A percentile compares a stretch with the other conserved stretches of the same genome.
These are phyloP conservation scores for Syritta pipiens DNA, from an alignment of 2,888 invertebrate genomes.

Conservation along the genomic window DNA sequence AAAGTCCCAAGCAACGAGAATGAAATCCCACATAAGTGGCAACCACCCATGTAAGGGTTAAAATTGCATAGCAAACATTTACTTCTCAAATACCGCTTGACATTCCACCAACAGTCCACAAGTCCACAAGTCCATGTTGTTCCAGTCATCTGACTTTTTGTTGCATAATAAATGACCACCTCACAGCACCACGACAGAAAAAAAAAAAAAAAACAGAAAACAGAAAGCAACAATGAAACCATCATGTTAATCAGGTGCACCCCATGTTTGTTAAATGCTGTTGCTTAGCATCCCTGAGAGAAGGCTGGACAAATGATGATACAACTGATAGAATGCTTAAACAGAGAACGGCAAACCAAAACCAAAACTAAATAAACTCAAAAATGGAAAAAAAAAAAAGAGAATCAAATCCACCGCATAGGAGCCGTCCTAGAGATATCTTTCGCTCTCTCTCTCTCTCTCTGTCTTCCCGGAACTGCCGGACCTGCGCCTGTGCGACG, in stretches of 20 bases:
- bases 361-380: too few relatives aligned
- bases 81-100: conserved; percentile 47
- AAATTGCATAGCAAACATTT: conserved; percentile 61
- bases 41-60: conserved; percentile 65
- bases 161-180: conserved; percentile 65
- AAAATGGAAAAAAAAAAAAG: conserved; percentile 17
- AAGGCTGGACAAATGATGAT: conserved; percentile 63
- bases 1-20: too few relatives aligned
- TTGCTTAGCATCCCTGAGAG: conserved; percentile 19
- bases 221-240: conserved; percentile 57
- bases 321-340: conserved; percentile 66
- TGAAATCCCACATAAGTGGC: conserved; percentile 32
- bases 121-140: conserved; percentile 47
- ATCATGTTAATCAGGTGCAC: conserved; percentile 68
- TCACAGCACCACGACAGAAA: conserved; percentile 32
- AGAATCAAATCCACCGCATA: conserved; percentile 27
- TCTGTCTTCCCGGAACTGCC: too few relatives aligned
- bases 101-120: too few relatives aligned
- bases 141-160: conserved; percentile 36
- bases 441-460: too few relatives aligned
- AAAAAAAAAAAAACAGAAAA: background rate
- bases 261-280: conserved; percentile 65
- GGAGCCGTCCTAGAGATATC: too few relatives aligned
- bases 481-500: conserved; percentile 39
- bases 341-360: conserved; percentile 41